Evolutionary conservation across 2,888 invertebrate species (phyloP), one percentile per base, ranked within the genome.

Genomic region (Melipona beecheii): DNA sequence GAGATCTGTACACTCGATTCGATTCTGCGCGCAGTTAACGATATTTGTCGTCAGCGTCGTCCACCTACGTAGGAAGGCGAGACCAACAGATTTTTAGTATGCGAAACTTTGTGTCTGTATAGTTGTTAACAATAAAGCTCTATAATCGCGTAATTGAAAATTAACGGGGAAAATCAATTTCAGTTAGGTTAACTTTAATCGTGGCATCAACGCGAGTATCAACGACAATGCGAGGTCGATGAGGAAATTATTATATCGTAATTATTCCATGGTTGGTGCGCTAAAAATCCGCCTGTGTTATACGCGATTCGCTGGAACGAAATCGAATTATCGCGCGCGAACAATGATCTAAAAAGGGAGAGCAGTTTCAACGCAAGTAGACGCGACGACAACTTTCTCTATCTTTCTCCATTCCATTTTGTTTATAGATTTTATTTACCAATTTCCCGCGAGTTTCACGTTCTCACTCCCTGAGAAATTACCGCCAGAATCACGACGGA

Each of bases 381-480:
- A 43, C 2, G 6, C 43, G 9, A 43, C 43, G 15, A 58, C 15
- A 56, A n/a, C n/a, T 58, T 58, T 5, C 15, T 58, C 13, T 15
- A n/a, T 4, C n/a, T n/a, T n/a, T n/a, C n/a, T n/a, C n/a, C n/a
- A 15, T n/a, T 58, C 5, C 56, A n/a, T 58, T 58, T 58, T 58
- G 15, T 58, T 11, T 2, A 2, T 58, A 58, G 2, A 58, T 58
- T n/a, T 2, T n/a, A n/a, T n/a, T 43, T 43, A 11, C 0, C 4
- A 60, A 60, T 60, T 60, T 27, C n/a, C 17, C 13, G 60, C 43
- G 65, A 74, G 75, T 58, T 27, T 43, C 15, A 36, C 50, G 36
- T 54, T 81, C 31, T 60, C n/a, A 58, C 36, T 17, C 17, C 15
- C 43, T 43, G 6, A 80, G 6, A 80, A 80, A 82, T 80, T 65